phyloP scores from a whole-genome alignment of 1,140 invertebrate species.

The Drosophila parabipectinata region DNA sequence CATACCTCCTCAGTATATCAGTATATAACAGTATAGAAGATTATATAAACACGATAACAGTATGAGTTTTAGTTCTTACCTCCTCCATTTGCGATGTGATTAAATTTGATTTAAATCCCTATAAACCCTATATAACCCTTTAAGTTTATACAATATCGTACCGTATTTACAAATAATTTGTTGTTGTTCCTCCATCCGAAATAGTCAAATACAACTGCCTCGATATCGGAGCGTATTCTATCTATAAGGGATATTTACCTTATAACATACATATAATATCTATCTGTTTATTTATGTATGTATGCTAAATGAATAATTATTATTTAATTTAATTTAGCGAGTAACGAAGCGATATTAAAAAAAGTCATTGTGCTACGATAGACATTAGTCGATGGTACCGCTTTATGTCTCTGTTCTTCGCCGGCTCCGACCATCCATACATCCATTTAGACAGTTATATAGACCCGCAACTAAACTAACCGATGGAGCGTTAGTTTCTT shows the following conservation, averaged over 20 bases:
- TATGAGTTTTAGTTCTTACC: constrained; percentile 11
- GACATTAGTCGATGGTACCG: constrained; percentile 20
- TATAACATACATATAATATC: constrained; percentile 1
- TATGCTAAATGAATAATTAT: constrained; percentile 34
- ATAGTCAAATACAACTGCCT: constrained; percentile 26
- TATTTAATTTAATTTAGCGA: constrained; percentile 44
- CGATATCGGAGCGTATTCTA: constrained; percentile 1
- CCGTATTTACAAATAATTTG: constrained; percentile 1
- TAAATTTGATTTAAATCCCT: constrained; percentile 32
- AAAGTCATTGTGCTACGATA: constrained; percentile 49
- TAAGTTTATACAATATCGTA: constrained; percentile 5
- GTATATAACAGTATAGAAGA: constrained; percentile 11
- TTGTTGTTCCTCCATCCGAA: constrained; percentile 25
- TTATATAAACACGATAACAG: neutral
- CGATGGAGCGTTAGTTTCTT: constrained; percentile 17
- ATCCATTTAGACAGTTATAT: constrained; percentile 7
- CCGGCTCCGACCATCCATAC: constrained; percentile 2
- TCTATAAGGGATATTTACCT: constrained; percentile 16
- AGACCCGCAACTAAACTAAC: neutral
- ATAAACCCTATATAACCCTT: neutral
- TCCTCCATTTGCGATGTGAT: constrained; percentile 34
- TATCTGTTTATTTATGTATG: constrained; percentile 15
- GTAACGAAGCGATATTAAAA: constrained; percentile 48
- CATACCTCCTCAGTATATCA: constrained; percentile 12
- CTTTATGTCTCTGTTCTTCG: constrained; percentile 10